Evolutionary conservation across 2,797 vertebrate species (phyloP), one percentile per base, ranked within the genome.

Genomic region (Alosa sapidissima): DNA sequence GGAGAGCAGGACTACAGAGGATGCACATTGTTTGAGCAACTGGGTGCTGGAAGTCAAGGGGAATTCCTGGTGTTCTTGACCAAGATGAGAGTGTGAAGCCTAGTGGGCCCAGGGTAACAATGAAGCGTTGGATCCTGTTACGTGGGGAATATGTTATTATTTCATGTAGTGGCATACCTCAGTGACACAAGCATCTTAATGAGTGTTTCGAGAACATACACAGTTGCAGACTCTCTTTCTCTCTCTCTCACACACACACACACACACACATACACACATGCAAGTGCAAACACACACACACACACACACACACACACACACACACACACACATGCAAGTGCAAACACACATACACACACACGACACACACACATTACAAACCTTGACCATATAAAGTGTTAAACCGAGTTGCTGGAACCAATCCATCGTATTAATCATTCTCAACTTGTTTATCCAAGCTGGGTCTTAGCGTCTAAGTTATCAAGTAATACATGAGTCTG

Each of bases 301-400:
- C n/a, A n/a, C n/a, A n/a, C n/a, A 54, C 52, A 13, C 52, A 13
- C 52, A 13, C 1, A 58, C 52, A 68, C 24, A 68, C 8, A 68
- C 24, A 68, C 11, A 36, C 65, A 36, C 28, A 36, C 9, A 33
- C 65, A 68, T 10, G 11, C 65, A 68, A 8, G 36, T 8, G 36
- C 28, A 68, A 9, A 68, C 11, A 36, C 65, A 36, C 65, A 33
- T 28, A 14, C 28, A 75, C 13, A 75, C 33, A 75, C 33, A 75
- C 33, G 28, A 41, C 33, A 75, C 3, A 75, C 13, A 75, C 9
- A 75, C 68, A 75, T 33, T 33, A 75, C 68, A 75, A 75, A 8
- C 68, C 68, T 16, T 75, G 68, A 41, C 68, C 68, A 75, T 41
- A 75, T 75, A 75, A 75, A 75, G 68, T 75, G 68, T 75, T 68